Percentiles rank a stretch among this genome's conserved stretches.
Conservation (phyloP, 2,888 invertebrate genomes). For the Ceriagrion tenellum region DNA sequence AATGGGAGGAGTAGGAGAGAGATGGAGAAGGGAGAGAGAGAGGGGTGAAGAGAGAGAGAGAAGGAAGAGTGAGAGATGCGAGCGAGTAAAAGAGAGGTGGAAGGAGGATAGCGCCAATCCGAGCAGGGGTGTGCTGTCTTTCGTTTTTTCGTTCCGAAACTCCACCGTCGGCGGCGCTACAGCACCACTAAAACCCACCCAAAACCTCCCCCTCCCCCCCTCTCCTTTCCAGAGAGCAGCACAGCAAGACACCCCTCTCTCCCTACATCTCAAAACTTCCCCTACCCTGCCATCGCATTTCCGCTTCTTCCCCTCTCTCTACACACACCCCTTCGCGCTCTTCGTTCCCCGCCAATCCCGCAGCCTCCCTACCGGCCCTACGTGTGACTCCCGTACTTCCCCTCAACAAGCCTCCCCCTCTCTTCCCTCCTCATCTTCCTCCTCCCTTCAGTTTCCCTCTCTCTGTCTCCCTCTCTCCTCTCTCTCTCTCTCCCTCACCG, state of each 20-base stretch:
- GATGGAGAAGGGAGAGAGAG: constrained; percentile 58
- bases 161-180: constrained; percentile 69
- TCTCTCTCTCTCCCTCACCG: constrained; percentile 24
- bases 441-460: constrained; percentile 68
- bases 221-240: background rate
- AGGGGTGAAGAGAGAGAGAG: background rate
- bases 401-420: background rate
- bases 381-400: background rate
- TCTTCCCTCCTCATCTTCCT: constrained; percentile 70
- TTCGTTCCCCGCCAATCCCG: constrained; percentile 74
- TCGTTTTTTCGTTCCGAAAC: constrained; percentile 69
- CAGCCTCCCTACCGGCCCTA: background rate
- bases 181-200: background rate
- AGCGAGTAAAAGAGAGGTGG: background rate
- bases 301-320: constrained; percentile 55
- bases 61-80: no score
- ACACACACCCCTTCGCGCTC: constrained; percentile 68
- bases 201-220: no score
- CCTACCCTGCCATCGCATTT: constrained; percentile 42
- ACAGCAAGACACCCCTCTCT: background rate
- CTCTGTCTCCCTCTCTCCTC: background rate
- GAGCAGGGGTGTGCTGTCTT: constrained; percentile 51
- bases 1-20: constrained; percentile 34
- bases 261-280: constrained; percentile 5
- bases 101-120: constrained; percentile 68